Evolutionary conservation across 2,797 vertebrate genomes (phyloP).

Genomic region (Epinephelus awoara): DNA sequence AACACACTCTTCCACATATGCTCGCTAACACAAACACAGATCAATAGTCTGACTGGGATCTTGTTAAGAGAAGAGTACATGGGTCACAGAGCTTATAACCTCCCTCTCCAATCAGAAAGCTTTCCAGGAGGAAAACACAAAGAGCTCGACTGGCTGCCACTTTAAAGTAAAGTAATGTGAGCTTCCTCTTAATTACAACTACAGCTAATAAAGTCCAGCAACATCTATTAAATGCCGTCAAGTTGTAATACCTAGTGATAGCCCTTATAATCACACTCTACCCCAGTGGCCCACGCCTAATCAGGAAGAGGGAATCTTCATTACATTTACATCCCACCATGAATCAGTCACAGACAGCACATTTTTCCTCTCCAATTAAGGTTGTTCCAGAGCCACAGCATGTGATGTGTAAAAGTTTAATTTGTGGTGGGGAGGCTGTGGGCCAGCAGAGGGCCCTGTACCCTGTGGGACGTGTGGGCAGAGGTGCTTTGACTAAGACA

Average conservation of each 20-base stretch:
- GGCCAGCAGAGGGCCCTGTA: neutral
- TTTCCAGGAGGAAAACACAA: neutral
- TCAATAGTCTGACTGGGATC: neutral
- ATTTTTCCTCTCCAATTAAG: constrained; percentile 47
- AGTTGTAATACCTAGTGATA: constrained; percentile 53
- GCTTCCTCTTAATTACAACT: constrained; percentile 63
- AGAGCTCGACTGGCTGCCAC: constrained; percentile 20
- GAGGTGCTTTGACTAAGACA: neutral
- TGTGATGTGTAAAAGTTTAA: constrained; percentile 25
- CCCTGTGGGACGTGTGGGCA: neutral
- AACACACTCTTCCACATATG: neutral
- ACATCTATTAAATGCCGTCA: constrained; percentile 56
- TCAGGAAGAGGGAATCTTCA: constrained; percentile 53
- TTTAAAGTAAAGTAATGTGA: constrained; percentile 33
- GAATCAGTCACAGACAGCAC: constrained; percentile 34
- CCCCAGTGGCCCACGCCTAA: constrained; percentile 43
- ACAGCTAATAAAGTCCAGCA: constrained; percentile 56
- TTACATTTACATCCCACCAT: constrained; percentile 63
- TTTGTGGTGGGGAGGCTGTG: constrained; percentile 14
- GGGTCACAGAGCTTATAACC: constrained; percentile 14
- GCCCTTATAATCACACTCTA: constrained; percentile 58
- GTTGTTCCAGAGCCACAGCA: constrained; percentile 19
- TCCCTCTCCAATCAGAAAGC: constrained; percentile 19
- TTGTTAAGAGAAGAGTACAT: constrained; percentile 4
- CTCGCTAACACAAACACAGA: neutral